phyloP scores from a whole-genome alignment of 2,113 vertebrate genomes.

The Uria lomvia region DNA sequence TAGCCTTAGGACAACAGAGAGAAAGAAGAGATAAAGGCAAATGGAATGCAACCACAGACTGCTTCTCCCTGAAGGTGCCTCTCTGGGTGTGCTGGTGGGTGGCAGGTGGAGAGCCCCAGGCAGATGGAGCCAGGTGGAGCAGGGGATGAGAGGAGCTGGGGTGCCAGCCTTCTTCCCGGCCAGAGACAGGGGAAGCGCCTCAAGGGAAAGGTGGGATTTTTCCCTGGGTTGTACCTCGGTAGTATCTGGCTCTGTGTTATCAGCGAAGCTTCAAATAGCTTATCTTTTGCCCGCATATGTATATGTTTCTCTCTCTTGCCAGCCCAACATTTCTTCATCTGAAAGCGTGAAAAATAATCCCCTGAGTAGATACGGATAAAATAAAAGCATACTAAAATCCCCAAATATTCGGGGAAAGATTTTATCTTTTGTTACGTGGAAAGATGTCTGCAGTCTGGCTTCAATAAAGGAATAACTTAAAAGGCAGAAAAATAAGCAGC shows the following conservation, averaged over 20 bases:
- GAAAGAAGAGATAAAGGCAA: background rate
- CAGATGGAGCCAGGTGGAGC: background rate
- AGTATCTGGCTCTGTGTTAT: background rate
- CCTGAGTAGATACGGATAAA: background rate
- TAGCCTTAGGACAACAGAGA: background rate
- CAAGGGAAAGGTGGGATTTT: background rate
- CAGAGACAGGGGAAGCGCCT: background rate
- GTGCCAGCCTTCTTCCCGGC: background rate
- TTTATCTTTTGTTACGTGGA: slow-evolving; percentile 37
- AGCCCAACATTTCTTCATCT: slow-evolving; percentile 20
- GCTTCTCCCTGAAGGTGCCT: background rate
- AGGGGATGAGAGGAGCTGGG: background rate
- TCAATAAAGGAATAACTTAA: slow-evolving; percentile 54
- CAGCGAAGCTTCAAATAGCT: slow-evolving; percentile 2
- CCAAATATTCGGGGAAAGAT: slow-evolving; percentile 24
- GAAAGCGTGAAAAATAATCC: slow-evolving; percentile 20
- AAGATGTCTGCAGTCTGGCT: slow-evolving; percentile 52
- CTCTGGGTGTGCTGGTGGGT: background rate
- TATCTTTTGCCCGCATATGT: background rate
- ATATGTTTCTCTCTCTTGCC: background rate
- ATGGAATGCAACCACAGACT: background rate
- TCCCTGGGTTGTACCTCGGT: background rate
- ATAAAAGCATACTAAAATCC: slow-evolving; percentile 31
- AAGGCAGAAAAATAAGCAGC: slow-evolving; percentile 67
- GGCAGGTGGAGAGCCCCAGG: background rate